Percentiles rank a stretch among this genome's conserved stretches.
phyloP scores from a whole-genome alignment of 2,888 invertebrate genomes.

The Pedicia rivosa region DNA sequence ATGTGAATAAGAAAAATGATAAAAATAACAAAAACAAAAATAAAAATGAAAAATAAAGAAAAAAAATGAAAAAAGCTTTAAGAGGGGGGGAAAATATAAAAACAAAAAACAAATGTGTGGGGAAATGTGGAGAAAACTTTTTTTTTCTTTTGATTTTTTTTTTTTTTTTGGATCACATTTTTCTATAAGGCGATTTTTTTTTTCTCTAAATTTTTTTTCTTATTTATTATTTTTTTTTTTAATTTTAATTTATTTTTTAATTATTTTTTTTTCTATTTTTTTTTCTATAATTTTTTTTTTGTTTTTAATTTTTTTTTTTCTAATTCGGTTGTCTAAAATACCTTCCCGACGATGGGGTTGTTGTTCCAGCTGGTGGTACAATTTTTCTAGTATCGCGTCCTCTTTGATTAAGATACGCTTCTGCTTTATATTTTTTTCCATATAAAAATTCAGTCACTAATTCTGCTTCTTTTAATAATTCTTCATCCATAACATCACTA shows the following conservation, averaged over 20 bases:
- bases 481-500: conserved; percentile 21
- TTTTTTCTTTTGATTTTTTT: conserved; percentile 5
- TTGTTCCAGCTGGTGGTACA: conserved; percentile 16
- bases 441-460: conserved; percentile 39
- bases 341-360: conserved; percentile 19
- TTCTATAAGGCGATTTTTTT: conserved; percentile 4
- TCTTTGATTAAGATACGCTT: conserved; percentile 13
- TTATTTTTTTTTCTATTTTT: conserved; percentile 10
- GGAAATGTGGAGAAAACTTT: too few species aligned
- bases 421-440: conserved; percentile 34
- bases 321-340: conserved; percentile 11
- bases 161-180: conserved; percentile 2
- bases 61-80: conserved; percentile 4
- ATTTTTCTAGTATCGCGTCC: conserved; percentile 16
- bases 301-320: conserved; percentile 12
- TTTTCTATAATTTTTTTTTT: conserved; percentile 13
- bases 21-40: background rate
- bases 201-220: conserved; percentile 1
- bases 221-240: conserved; percentile 3
- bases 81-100: background rate
- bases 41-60: conserved; percentile 6
- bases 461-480: conserved; percentile 36
- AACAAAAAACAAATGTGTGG: too few species aligned
- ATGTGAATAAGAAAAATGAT: background rate
- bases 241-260: conserved; percentile 8